Conservation (phyloP, 2,888 invertebrate genomes). For the Drosophila emarginata region DNA sequence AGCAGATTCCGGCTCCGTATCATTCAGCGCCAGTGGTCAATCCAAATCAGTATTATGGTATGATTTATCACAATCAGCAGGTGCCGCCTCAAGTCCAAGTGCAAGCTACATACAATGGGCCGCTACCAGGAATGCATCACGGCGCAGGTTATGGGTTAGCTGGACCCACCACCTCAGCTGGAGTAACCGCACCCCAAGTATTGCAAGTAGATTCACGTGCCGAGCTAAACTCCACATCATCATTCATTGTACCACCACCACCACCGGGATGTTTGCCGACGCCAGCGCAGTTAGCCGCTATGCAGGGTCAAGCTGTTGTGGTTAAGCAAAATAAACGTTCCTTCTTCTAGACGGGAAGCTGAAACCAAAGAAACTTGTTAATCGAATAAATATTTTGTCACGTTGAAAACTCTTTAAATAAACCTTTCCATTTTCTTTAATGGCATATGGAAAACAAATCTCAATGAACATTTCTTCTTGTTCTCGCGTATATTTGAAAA, state of each 20-base stretch:
- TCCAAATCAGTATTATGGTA: conserved; percentile 70
- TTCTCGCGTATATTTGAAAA: conserved; percentile 76
- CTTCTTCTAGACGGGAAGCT: conserved; percentile 62
- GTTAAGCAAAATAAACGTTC: conserved; percentile 75
- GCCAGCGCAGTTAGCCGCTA: conserved; percentile 80
- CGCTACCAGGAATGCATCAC: conserved; percentile 23
- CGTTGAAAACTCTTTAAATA: conserved; percentile 37
- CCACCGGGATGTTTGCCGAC: conserved; percentile 81
- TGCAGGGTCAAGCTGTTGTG: conserved; percentile 80
- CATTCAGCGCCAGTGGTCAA: not conserved
- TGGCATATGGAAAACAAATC: not conserved
- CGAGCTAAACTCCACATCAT: conserved; percentile 60
- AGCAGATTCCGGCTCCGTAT: conserved; percentile 15
- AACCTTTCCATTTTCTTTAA: no score
- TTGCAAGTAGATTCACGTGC: conserved; percentile 70
- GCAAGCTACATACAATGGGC: conserved; percentile 13
- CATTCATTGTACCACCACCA: conserved; percentile 80
- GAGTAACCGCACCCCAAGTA: conserved; percentile 51
- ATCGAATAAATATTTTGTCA: conserved; percentile 45
- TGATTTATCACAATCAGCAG: conserved; percentile 66
- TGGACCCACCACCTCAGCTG: conserved; percentile 65
- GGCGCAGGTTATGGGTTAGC: conserved; percentile 45
- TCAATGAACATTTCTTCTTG: conserved; percentile 62
- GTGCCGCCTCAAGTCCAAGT: conserved; percentile 32
- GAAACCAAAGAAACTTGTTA: conserved; percentile 13